phyloP scores from a whole-genome alignment of 2,888 invertebrate genomes.

The Cephalotes varians region DNA sequence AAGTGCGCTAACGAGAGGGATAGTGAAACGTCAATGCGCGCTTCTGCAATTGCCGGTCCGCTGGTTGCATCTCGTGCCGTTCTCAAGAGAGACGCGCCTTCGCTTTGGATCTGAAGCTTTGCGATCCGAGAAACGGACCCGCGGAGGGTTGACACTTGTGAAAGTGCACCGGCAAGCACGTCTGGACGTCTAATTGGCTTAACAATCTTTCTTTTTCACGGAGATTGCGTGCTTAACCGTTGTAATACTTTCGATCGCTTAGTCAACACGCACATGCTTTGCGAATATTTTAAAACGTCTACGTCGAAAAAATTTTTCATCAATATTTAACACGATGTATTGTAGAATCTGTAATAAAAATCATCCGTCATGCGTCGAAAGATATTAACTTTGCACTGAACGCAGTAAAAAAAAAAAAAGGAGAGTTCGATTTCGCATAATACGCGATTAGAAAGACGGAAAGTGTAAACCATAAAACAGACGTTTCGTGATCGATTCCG shows the following conservation, averaged over 20 bases:
- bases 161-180: constrained; percentile 8
- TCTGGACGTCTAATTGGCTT: not conserved
- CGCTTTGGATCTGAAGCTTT: not conserved
- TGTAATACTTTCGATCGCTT: not conserved
- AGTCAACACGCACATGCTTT: not conserved
- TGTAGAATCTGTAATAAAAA: not conserved
- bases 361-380: not conserved
- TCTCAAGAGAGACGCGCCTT: constrained; percentile 9
- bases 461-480: constrained; percentile 29
- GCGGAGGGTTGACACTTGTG: not conserved
- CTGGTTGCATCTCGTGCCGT: constrained; percentile 12
- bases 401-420: not conserved
- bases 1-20: constrained; percentile 70
- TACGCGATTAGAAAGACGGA: constrained; percentile 8
- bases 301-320: not conserved
- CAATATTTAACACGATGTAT: not conserved
- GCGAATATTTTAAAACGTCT: not conserved
- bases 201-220: not conserved
- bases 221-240: not conserved
- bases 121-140: not conserved
- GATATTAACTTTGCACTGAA: not conserved
- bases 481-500: constrained; percentile 47
- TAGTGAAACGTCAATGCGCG: constrained; percentile 68
- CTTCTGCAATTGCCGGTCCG: constrained; percentile 51
- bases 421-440: constrained; percentile 11